A percentile compares a stretch with the other conserved stretches of the same genome.
Evolutionary conservation across 2,113 vertebrate species (phyloP).

Genomic region (Actenoides lindsayi): DNA sequence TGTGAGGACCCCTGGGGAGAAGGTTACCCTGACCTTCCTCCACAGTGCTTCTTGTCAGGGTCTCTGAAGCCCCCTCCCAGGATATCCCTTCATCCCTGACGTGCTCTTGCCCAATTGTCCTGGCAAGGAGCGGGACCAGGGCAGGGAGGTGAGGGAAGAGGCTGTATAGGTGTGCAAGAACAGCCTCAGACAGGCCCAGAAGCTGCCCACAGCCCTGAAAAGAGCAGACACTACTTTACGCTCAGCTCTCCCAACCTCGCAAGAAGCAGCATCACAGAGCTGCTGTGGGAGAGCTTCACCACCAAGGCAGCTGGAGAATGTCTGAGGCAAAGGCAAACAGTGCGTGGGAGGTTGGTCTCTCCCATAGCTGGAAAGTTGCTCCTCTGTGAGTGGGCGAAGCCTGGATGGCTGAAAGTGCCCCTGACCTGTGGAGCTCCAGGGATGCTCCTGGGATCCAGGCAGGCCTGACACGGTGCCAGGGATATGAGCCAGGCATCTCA

Average conservation of each 20-base stretch:
- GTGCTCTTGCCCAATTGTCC: not conserved
- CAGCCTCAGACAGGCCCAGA: not conserved
- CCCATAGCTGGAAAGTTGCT: not conserved
- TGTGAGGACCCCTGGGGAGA: not conserved
- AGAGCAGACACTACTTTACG: not conserved
- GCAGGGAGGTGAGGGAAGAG: not conserved
- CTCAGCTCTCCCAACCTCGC: not conserved
- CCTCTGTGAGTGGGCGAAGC: not conserved
- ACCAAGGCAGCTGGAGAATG: not conserved
- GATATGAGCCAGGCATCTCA: not conserved
- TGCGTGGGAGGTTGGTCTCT: not conserved
- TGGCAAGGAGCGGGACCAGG: not conserved
- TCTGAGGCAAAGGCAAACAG: constrained; percentile 41
- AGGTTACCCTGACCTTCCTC: not conserved
- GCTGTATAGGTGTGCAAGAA: not conserved
- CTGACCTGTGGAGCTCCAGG: not conserved
- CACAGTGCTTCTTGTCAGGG: not conserved
- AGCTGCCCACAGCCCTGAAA: not conserved
- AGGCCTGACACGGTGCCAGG: not conserved
- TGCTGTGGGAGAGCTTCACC: not conserved
- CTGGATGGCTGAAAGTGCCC: not conserved
- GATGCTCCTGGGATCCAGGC: not conserved
- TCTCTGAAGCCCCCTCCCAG: not conserved
- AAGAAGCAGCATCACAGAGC: not conserved
- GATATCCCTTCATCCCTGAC: not conserved